Evolutionary conservation across 1,140 invertebrate genomes (phyloP).

Genomic region (Drosophila sechellia): DNA sequence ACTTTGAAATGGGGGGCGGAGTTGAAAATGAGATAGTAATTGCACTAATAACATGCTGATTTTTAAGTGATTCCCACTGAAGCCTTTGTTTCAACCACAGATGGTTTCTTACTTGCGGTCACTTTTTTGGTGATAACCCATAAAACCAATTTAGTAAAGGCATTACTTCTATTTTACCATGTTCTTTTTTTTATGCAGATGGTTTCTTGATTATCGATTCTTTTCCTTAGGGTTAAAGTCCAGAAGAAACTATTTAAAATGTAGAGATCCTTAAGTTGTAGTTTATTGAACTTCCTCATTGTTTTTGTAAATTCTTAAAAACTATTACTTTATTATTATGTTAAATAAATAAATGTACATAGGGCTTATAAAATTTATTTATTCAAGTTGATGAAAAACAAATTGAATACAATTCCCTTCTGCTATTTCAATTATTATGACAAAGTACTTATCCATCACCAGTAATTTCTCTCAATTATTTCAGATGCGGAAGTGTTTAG

Average conservation of each 20-base stretch:
- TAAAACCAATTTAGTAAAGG: neutral
- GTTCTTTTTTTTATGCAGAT: neutral
- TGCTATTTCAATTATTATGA: constrained; percentile 20
- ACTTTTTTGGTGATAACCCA: neutral
- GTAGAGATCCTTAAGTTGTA: neutral
- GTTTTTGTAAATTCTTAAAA: too few relatives aligned
- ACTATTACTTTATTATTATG: too few relatives aligned
- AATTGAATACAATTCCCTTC: neutral
- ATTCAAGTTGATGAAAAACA: neutral
- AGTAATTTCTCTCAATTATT: constrained; percentile 28
- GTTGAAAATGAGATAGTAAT: constrained; percentile 15
- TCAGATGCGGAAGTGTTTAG: constrained; percentile 22
- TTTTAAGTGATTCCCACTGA: neutral
- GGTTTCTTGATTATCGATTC: neutral
- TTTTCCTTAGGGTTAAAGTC: neutral
- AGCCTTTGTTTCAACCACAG: neutral
- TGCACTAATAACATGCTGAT: constrained; percentile 12
- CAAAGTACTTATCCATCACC: constrained; percentile 30
- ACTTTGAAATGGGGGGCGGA: neutral
- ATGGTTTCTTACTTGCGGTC: neutral
- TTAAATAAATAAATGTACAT: neutral
- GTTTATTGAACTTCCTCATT: neutral
- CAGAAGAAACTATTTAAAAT: neutral
- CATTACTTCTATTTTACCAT: neutral
- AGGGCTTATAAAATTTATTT: neutral